These are phyloP conservation scores for Gandaritis pyraliata DNA, from an alignment of 2,888 invertebrate genomes.

Conservation along the genomic window DNA sequence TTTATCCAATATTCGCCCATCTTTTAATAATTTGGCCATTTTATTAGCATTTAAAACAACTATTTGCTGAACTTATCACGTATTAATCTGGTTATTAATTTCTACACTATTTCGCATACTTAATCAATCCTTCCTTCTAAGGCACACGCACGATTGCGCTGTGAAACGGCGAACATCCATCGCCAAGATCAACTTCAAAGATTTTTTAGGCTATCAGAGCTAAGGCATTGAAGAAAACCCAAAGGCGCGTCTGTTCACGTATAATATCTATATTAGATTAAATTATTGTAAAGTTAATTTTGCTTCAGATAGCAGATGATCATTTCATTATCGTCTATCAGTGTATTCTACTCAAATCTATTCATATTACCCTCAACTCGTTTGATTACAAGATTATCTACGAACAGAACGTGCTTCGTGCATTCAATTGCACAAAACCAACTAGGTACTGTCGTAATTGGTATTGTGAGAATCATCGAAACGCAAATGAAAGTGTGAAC, in stretches of 20 bases:
- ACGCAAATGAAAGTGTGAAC: conserved; percentile 55
- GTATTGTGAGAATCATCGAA: conserved; percentile 34
- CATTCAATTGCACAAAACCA: conserved; percentile 12
- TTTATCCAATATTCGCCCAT: conserved; percentile 33
- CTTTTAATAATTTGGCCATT: conserved; percentile 36
- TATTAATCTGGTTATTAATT: neutral
- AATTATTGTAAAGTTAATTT: no score
- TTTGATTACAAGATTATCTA: conserved; percentile 1
- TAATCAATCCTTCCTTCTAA: no score
- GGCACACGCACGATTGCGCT: no score
- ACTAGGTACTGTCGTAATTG: conserved; percentile 24
- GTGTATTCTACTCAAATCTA: neutral
- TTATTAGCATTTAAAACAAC: conserved; percentile 17
- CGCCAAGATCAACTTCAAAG: no score
- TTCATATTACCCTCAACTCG: neutral
- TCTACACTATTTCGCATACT: no score
- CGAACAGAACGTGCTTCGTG: conserved; percentile 4
- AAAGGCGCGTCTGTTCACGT: no score
- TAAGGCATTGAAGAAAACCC: no score
- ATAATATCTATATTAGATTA: no score
- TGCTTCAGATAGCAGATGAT: no score
- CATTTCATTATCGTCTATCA: no score
- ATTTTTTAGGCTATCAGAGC: no score
- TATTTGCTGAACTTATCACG: conserved; percentile 1
- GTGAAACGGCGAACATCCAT: no score